phyloP scores from a whole-genome alignment of 2,113 vertebrate species.

The Tragelaphus buxtoni region DNA sequence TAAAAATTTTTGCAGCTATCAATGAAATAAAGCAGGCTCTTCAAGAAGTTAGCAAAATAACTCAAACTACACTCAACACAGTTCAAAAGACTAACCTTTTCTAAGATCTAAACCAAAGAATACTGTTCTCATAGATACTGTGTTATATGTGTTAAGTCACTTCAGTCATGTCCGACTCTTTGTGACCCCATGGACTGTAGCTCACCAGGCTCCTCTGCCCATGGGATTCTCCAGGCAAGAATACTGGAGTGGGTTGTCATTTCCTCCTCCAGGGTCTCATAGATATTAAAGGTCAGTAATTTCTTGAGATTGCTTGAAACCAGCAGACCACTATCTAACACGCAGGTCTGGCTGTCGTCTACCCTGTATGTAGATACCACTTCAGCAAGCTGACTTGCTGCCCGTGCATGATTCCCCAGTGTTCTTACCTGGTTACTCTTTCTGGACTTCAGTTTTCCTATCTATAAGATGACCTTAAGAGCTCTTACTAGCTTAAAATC shows the following conservation, averaged over 20 bases:
- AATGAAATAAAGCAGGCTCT: constrained; percentile 13
- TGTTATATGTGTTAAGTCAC: background rate
- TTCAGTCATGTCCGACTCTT: background rate
- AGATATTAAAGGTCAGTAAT: background rate
- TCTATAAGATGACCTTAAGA: background rate
- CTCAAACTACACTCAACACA: background rate
- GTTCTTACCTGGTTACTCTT: background rate
- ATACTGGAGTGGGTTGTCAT: background rate
- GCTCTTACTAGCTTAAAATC: background rate
- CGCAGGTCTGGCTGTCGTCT: background rate
- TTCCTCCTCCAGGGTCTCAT: background rate
- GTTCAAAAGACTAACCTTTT: background rate
- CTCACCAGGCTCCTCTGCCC: background rate
- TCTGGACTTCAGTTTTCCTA: background rate
- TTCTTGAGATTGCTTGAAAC: background rate
- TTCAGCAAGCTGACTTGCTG: background rate
- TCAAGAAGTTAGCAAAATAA: constrained; percentile 37
- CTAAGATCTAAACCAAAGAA: background rate
- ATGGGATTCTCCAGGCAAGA: background rate
- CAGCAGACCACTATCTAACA: background rate
- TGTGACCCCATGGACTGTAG: background rate
- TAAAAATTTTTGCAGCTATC: constrained; percentile 11
- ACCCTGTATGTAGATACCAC: background rate
- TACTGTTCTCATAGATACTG: background rate
- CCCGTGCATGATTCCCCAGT: background rate